Conservation (phyloP, 2,797 vertebrate species). For the Hafferia zeledoni region DNA sequence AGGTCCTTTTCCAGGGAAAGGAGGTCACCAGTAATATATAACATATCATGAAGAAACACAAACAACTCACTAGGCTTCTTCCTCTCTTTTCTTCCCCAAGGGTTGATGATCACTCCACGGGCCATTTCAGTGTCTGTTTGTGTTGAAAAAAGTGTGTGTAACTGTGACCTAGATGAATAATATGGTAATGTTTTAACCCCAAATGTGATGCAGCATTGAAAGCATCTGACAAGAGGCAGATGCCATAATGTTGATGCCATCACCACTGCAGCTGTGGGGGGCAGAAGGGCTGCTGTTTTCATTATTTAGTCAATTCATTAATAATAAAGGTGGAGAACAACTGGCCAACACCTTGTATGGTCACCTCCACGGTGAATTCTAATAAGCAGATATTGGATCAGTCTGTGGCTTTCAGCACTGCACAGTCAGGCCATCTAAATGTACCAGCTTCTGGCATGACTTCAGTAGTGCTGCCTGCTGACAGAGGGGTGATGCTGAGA, state of each 20-base stretch:
- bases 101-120: slow-evolving; percentile 33
- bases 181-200: not conserved
- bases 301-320: not conserved
- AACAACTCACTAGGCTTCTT: not conserved
- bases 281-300: not conserved
- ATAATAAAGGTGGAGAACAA: not conserved
- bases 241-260: not conserved
- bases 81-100: not conserved
- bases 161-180: not conserved
- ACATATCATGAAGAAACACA: not conserved
- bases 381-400: not conserved
- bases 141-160: not conserved
- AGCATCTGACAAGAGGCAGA: not conserved
- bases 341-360: not conserved
- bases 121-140: not conserved
- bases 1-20: not conserved
- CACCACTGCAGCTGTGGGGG: not conserved
- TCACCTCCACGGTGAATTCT: not conserved
- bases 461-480: not conserved
- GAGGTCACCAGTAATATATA: not conserved
- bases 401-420: not conserved
- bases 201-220: not conserved
- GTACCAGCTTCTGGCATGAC: not conserved
- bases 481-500: not conserved
- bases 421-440: not conserved